A percentile compares a stretch with the other conserved stretches of the same genome.
phyloP scores from a whole-genome alignment of 1,140 invertebrate genomes.

The Mercenaria mercenaria region DNA sequence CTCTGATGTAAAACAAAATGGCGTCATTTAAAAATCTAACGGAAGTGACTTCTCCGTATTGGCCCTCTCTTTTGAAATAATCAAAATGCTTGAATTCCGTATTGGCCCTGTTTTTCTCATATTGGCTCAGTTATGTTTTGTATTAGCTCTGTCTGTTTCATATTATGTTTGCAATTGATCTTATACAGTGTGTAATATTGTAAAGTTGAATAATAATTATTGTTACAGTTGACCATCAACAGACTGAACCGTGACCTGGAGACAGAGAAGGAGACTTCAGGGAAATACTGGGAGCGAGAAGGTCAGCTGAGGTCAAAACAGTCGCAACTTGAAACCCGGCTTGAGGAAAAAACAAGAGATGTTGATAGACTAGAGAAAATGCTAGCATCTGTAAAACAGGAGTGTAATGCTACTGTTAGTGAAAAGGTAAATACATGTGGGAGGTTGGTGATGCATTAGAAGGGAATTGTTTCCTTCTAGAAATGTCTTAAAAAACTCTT shows the following conservation, averaged over 20 bases:
- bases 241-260: slow-evolving; percentile 72
- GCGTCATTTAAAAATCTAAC: too few relatives aligned
- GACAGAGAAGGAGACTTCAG: slow-evolving; percentile 75
- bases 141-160: too few relatives aligned
- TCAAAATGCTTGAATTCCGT: too few relatives aligned
- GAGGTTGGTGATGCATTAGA: too few relatives aligned
- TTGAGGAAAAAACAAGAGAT: slow-evolving; percentile 78
- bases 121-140: too few relatives aligned
- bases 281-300: slow-evolving; percentile 74
- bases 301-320: slow-evolving; percentile 73
- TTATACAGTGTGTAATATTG: too few relatives aligned
- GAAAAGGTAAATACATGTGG: slow-evolving; percentile 78
- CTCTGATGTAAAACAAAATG: too few relatives aligned
- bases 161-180: too few relatives aligned
- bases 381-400: slow-evolving; percentile 79
- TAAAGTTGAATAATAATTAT: background rate
- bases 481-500: background rate
- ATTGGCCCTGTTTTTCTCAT: too few relatives aligned
- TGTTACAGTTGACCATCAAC: slow-evolving; percentile 63
- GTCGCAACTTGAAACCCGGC: slow-evolving; percentile 73
- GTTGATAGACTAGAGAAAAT: slow-evolving; percentile 79
- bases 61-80: too few relatives aligned
- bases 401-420: slow-evolving; percentile 78
- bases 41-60: too few relatives aligned
- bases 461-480: background rate